Evolutionary conservation across 2,888 invertebrate genomes (phyloP).

Genomic region (Nebria salina): DNA sequence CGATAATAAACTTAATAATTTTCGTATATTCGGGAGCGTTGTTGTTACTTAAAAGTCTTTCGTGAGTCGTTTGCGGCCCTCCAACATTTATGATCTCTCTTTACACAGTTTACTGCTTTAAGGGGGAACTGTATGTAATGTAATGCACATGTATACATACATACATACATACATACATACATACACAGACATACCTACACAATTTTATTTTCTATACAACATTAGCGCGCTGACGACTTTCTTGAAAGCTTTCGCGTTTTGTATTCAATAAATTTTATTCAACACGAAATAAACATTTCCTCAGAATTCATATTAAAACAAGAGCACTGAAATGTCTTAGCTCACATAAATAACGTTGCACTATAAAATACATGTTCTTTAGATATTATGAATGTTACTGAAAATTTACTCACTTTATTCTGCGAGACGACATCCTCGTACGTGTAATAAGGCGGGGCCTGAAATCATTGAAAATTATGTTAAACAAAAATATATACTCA

Average conservation of each 20-base stretch:
- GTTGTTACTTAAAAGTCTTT: background rate
- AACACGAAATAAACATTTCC: slow-evolving; percentile 1
- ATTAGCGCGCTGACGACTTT: background rate
- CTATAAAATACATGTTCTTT: background rate
- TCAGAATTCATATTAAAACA: background rate
- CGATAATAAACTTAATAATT: slow-evolving; percentile 6
- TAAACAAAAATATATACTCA: background rate
- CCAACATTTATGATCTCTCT: background rate
- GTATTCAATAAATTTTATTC: slow-evolving; percentile 1
- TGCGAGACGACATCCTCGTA: slow-evolving; percentile 39
- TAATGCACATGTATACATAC: background rate
- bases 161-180: background rate
- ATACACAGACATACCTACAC: slow-evolving; percentile 6
- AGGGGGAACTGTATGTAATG: background rate
- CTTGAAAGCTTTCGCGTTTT: background rate
- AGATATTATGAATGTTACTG: background rate
- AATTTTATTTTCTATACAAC: slow-evolving; percentile 9
- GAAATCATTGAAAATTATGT: slow-evolving; percentile 30
- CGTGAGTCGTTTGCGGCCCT: background rate
- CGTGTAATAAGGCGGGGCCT: slow-evolving; percentile 39
- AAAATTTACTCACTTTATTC: slow-evolving; percentile 36
- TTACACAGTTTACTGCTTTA: background rate
- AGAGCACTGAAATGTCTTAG: background rate
- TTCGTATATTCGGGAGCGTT: background rate
- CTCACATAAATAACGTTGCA: background rate